Conservation (phyloP, 2,797 vertebrate genomes). For the Hylomyscus alleni region DNA sequence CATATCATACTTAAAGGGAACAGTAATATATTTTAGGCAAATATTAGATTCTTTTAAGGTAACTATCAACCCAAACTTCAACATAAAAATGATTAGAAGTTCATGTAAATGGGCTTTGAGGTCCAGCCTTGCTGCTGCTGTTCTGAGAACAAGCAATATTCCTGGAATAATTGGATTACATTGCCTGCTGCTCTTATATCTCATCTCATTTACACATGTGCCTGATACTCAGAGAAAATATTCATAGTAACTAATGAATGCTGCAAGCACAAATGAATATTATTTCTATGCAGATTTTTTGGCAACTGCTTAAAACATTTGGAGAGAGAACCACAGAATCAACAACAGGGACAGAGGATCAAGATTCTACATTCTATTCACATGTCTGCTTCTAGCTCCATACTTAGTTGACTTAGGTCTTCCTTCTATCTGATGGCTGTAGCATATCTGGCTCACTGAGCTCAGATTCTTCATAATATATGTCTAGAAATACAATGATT, state of each 20-base stretch:
- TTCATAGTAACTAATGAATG: slow-evolving; percentile 77
- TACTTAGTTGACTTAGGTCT: slow-evolving; percentile 53
- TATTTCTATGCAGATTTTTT: slow-evolving; percentile 83
- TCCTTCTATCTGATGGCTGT: slow-evolving; percentile 39
- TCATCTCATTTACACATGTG: slow-evolving; percentile 71
- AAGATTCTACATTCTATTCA: slow-evolving; percentile 61
- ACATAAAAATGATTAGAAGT: background rate
- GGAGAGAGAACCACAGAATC: slow-evolving; percentile 62
- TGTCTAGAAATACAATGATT: background rate
- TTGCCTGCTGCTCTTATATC: slow-evolving; percentile 65
- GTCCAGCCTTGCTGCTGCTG: background rate
- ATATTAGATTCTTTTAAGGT: slow-evolving; percentile 17
- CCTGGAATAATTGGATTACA: slow-evolving; percentile 61
- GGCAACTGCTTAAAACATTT: slow-evolving; percentile 72
- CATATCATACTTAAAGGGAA: background rate
- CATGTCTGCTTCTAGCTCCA: slow-evolving; percentile 27
- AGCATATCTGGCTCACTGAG: slow-evolving; percentile 59
- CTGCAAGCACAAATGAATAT: slow-evolving; percentile 80
- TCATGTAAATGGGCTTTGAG: background rate
- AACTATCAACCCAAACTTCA: background rate
- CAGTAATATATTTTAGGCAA: background rate
- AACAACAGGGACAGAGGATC: background rate
- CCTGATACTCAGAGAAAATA: slow-evolving; percentile 82
- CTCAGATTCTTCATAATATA: background rate
- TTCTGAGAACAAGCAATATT: slow-evolving; percentile 30